Evolutionary conservation across 2,113 vertebrate genomes (phyloP), one percentile per base, ranked within the genome.

Genomic region (Natator depressus): DNA sequence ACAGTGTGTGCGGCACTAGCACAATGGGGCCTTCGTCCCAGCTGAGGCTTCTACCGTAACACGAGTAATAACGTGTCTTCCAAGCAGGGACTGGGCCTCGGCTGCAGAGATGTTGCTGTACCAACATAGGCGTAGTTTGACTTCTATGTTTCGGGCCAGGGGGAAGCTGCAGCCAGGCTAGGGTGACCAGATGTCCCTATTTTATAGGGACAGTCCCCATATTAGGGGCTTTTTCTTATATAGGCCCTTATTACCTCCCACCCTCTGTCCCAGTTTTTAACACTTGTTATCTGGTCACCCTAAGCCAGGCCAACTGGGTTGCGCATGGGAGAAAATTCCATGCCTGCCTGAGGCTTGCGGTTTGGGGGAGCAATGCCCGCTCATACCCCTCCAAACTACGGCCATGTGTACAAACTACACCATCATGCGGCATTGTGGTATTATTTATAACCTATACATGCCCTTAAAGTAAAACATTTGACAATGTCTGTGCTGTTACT

Each of bases 401-500:
- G 7, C 19, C 53, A 19, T 53, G 19, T 53, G 55, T 25, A 57
- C 6, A 65, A 35, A 8, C 31, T 4, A 10, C 54, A 54, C 0
- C 20, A 57, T 20, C 7, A 14, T 27, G 42, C 54, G n/a, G 54
- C 53, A 38, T 0, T 0, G 14, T 27, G 38, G n/a, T 38, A n/a
- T 10, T 20, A 59, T 11, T 80, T 80, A 49, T n/a, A 42, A 51
- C 9, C 3, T 12, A 69, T 31, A 50, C 6, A 80, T 8, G 10
- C 6, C 51, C 75, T 84, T 27, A 31, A 25, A 22, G 47, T 5
- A 35, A 59, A 80, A 14, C 12, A 2, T 13, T 35, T 10, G 12
- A 10, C 69, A 38, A 22, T 47, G 7, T 6, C 0, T 16, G 2
- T 2, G 1, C 5, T 72, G 50, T 62, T n/a, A 35, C 25, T 27